Percentiles rank a stretch among this genome's conserved stretches.
Conservation (phyloP, 1,140 invertebrate genomes). For the Pissodes strobi region DNA sequence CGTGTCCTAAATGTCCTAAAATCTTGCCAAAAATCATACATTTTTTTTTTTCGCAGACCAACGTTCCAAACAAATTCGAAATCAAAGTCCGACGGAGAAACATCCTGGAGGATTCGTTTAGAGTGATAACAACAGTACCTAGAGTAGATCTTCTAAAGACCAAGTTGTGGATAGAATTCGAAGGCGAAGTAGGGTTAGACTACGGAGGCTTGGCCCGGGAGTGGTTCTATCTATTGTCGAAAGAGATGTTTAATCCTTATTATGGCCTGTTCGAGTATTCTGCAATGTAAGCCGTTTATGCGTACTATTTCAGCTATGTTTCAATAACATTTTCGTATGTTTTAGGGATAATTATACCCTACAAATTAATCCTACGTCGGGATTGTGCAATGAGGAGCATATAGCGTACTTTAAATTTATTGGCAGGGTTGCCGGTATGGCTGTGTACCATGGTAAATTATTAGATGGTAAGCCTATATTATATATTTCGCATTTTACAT, state of each 20-base stretch:
- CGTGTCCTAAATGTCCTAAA: not conserved
- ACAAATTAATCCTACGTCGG: conserved; percentile 98
- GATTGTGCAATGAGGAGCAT: conserved; percentile 96
- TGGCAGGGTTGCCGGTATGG: conserved; percentile 96
- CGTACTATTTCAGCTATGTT: not conserved
- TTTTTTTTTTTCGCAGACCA: conserved; percentile 66
- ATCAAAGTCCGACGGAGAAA: conserved; percentile 89
- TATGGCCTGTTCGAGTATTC: conserved; percentile 99
- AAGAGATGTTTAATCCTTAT: conserved; percentile 99
- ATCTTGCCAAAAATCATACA: not conserved
- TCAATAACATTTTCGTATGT: too few relatives aligned
- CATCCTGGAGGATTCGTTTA: conserved; percentile 95
- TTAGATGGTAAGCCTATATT: conserved; percentile 75
- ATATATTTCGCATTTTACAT: too few relatives aligned
- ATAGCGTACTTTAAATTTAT: conserved; percentile 99
- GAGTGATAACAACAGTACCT: conserved; percentile 81
- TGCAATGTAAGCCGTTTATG: conserved; percentile 80
- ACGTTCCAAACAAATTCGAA: conserved; percentile 97
- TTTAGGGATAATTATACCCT: conserved; percentile 96
- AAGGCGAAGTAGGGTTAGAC: conserved; percentile 95
- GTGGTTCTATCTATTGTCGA: conserved; percentile 98
- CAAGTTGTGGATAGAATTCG: conserved; percentile 98
- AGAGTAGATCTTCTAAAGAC: conserved; percentile 90
- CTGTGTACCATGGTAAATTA: conserved; percentile 97
- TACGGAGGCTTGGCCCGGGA: conserved; percentile 96